phyloP scores from a whole-genome alignment of 2,888 invertebrate genomes.

The Xanthia icteritia region DNA sequence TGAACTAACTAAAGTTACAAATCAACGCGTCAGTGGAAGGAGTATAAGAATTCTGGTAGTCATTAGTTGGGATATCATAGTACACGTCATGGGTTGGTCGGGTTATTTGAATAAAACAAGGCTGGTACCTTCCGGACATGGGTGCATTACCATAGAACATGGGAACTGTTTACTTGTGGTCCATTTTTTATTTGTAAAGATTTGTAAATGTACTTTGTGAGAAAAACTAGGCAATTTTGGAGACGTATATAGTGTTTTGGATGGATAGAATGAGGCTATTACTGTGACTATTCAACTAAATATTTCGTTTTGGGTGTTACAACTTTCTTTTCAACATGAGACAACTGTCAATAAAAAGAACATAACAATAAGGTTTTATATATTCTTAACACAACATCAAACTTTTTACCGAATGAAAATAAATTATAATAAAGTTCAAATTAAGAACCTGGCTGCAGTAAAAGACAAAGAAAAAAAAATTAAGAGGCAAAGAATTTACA shows the following conservation, averaged over 20 bases:
- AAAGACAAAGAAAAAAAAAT: constrained; percentile 1
- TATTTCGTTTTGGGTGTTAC: constrained; percentile 9
- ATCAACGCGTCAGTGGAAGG: constrained; percentile 36
- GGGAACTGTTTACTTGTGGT: constrained; percentile 66
- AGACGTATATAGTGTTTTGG: constrained; percentile 1
- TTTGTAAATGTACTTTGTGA: constrained; percentile 50
- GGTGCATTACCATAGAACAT: constrained; percentile 75
- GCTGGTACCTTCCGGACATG: constrained; percentile 76
- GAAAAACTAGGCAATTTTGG: constrained; percentile 34
- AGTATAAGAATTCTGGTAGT: not conserved
- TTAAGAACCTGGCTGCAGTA: constrained; percentile 17
- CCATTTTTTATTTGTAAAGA: constrained; percentile 61
- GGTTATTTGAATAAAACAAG: constrained; percentile 81
- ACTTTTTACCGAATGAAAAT: not conserved
- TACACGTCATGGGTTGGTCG: constrained; percentile 77
- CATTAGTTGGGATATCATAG: constrained; percentile 15
- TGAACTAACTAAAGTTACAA: not conserved
- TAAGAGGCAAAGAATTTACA: constrained; percentile 51
- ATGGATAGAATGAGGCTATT: constrained; percentile 26
- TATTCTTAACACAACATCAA: not conserved
- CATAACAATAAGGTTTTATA: not conserved
- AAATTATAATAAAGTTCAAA: constrained; percentile 21
- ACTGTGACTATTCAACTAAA: constrained; percentile 33
- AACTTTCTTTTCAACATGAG: constrained; percentile 23
- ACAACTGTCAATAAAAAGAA: constrained; percentile 21